Base-by-base conservation (phyloP, 2,888 invertebrate genomes). In the Leptodirus hochenwartii region DNA sequence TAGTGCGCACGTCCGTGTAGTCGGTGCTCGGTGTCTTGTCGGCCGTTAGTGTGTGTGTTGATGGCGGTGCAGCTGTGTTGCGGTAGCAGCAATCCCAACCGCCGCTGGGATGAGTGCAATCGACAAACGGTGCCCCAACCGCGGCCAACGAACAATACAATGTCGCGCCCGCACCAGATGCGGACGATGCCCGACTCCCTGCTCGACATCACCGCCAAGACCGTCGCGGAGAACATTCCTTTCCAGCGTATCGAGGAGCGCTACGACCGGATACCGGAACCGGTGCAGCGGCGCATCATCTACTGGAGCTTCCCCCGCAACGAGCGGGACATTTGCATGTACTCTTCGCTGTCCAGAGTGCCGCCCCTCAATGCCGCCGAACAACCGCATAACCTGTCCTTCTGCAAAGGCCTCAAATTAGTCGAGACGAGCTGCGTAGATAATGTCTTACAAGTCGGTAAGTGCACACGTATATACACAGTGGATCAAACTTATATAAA, bases 301-400 rank as follows among this genome's bases (percentile, higher is more conserved):
- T 84, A 70, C 62, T 84, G 82, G 80, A 81, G 82, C 40, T 84
- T 84, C 61, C 85, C 84, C 42, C 62, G 82, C 47, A 77, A 82
- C 53, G 84, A 84, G 58, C 65, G 76, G 50, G 82, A 82, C 61
- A 82, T 85, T 54, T 78, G 79, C 59, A 82, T 84, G 80, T 85
- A 85, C 61, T 81, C 80, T 44, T 80, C 80, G 43, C 65, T 80
- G 58, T 62, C 69, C 46, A 61, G 58, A 44, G 61, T 62, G 51
- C 55, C 59, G 39, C 54, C 59, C 34, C 56, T 56, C 45, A 65
- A 66, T 50, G 20, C 8, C n/a, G 20, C 20, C n/a, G 6, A 20
- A 6, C 80, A 81, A 60, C 72, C 72, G 54, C 73, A 77, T 58
- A 80, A 73, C 62, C 64, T 82, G 50, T 79, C 81, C 49, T 84